A percentile compares a stretch with the other conserved stretches of the same genome.
phyloP scores from a whole-genome alignment of 2,113 vertebrate species.

The Geococcyx californianus region DNA sequence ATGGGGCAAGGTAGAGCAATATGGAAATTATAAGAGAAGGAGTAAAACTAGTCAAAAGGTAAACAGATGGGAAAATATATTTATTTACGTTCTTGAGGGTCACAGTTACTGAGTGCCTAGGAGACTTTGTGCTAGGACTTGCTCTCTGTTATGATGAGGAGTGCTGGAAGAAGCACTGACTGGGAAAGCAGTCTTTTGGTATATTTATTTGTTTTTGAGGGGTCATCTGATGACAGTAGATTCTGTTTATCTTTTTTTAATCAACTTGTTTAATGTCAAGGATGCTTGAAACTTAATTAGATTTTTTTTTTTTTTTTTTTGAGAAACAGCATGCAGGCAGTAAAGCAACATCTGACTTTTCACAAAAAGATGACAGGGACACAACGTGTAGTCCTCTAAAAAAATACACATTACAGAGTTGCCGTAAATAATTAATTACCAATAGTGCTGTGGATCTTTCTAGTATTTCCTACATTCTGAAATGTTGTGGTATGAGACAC shows the following conservation, averaged over 20 bases:
- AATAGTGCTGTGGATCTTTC: not conserved
- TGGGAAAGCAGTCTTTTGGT: not conserved
- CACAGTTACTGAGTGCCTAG: not conserved
- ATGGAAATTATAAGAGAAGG: not conserved
- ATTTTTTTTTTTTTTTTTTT: not conserved
- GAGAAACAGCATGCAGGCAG: not conserved
- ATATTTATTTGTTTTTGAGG: not conserved
- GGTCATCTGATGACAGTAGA: not conserved
- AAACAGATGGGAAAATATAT: slow-evolving; percentile 38
- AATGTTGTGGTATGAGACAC: not conserved
- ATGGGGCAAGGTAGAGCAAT: not conserved
- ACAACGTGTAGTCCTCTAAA: not conserved
- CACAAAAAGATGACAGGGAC: not conserved
- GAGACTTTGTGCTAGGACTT: not conserved
- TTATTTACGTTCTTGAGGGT: slow-evolving; percentile 9
- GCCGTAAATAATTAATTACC: not conserved
- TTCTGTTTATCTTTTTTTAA: not conserved
- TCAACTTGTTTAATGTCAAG: not conserved
- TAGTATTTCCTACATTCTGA: not conserved
- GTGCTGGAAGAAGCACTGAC: slow-evolving; percentile 41
- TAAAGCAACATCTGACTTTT: not conserved
- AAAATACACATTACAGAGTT: not conserved
- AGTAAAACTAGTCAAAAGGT: not conserved
- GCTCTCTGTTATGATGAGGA: not conserved
- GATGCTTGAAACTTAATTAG: not conserved